Base-by-base conservation (phyloP, 2,888 invertebrate genomes). In the Ophion obscuratus region DNA sequence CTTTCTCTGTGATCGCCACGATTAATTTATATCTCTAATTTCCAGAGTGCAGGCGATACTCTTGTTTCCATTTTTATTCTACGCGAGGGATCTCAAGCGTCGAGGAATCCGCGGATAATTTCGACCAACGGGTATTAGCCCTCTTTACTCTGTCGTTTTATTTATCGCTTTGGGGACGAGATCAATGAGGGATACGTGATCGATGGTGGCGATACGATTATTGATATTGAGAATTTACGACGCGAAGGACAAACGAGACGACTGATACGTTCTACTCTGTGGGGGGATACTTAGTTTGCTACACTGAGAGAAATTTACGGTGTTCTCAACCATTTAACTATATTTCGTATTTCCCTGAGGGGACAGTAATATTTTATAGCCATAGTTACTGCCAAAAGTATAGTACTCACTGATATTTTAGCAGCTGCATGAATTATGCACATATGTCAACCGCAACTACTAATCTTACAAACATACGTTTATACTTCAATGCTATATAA, bases 1-100 rank as follows among this genome's bases (percentile, higher is more conserved):
- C 11, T 53, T 64, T 53, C 14, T 64, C 71, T 68, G 40, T 77
- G 57, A 53, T 79, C 79, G 47, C 75, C 75, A 57, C 79, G 74
- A 80, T 74, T 20, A 44, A 5, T 53, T 53, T 70, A 36, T 79
- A 77, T 78, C 76, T 73, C 73, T 81, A 73, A 57, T 73, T 79
- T 73, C 40, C 57, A 70, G 76, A 78, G 31, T 11, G 61, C 24
- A 66, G 36, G 36, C 17, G 31, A 36, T 66, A 36, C 27, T 36
- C 44, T n/a, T 62, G 73, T 81, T 83, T 62, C 27, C 20, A 53
- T 79, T 53, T 27, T 64, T 66, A 53, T 47, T 31, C 44, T 40
- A 64, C 62, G 36, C 70, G 70, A 67, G 17, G 78, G 83, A 74
- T 83, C 44, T 24, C 75, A 57, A 44, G 79, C 74, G 74, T 75